These are phyloP conservation scores for Allophyes oxyacanthae DNA, from an alignment of 2,888 invertebrate species.

Conservation along the genomic window DNA sequence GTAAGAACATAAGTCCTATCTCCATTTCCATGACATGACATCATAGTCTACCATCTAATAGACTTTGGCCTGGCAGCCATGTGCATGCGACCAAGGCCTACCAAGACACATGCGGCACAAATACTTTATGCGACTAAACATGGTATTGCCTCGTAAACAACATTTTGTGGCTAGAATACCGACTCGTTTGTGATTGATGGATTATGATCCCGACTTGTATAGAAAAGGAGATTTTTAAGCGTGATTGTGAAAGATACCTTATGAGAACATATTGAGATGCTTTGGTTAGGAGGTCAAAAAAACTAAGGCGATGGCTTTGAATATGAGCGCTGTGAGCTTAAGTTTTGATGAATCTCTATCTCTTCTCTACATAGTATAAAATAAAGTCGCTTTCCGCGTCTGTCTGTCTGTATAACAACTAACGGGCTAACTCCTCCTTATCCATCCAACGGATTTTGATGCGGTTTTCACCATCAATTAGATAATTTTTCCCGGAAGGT, in stretches of 20 bases:
- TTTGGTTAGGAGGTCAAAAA: not conserved
- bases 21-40: conserved; percentile 25
- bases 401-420: no score
- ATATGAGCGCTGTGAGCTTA: no score
- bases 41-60: conserved; percentile 22
- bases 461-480: no score
- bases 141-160: conserved; percentile 34
- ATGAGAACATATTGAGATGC: not conserved
- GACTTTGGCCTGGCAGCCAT: conserved; percentile 25
- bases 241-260: conserved; percentile 5
- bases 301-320: no score
- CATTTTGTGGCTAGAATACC: conserved; percentile 27
- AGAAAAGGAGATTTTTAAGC: not conserved
- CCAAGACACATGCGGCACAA: conserved; percentile 38
- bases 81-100: conserved; percentile 40
- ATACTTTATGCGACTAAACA: conserved; percentile 42
- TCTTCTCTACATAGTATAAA: no score
- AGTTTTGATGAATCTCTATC: no score
- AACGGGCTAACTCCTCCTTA: no score
- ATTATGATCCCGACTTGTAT: conserved; percentile 4
- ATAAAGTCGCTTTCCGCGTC: no score
- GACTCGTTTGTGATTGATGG: conserved; percentile 33
- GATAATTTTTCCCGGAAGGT: no score
- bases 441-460: no score
- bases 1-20: conserved; percentile 7